Evolutionary conservation across 2,888 invertebrate species (phyloP).

Genomic region (Ditula angustiorana): DNA sequence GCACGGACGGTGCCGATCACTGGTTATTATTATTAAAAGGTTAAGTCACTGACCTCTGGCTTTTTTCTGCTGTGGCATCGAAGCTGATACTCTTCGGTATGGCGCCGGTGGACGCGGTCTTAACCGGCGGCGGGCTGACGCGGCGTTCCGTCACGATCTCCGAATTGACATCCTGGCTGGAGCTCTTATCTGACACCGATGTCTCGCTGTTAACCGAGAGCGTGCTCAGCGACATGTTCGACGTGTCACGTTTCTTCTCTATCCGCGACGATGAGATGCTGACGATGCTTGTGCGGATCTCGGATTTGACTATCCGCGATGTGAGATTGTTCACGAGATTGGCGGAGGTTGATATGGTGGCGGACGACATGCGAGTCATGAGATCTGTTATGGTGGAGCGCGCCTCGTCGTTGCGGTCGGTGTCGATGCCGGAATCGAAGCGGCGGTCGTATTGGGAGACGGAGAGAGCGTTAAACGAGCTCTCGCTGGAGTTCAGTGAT

Average conservation of each 20-base stretch:
- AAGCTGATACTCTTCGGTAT: conserved; percentile 97
- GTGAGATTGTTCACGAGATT: conserved; percentile 71
- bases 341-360: conserved; percentile 70
- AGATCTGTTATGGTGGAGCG: conserved; percentile 73
- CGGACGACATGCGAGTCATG: conserved; percentile 76
- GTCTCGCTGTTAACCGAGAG: conserved; percentile 79
- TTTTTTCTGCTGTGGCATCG: conserved; percentile 94
- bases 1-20: no score
- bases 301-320: conserved; percentile 70
- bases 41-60: conserved; percentile 80
- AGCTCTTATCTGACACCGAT: conserved; percentile 76
- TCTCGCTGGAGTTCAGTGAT: conserved; percentile 77
- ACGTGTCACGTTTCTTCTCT: conserved; percentile 68
- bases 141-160: conserved; percentile 77
- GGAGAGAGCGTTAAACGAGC: conserved; percentile 75
- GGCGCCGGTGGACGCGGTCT: conserved; percentile 89
- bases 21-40: no score
- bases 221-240: conserved; percentile 74
- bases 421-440: conserved; percentile 67
- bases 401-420: conserved; percentile 66
- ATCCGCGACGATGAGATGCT: conserved; percentile 77
- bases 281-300: conserved; percentile 75
- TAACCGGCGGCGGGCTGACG: conserved; percentile 71
- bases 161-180: conserved; percentile 80
- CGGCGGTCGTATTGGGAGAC: conserved; percentile 71